Conservation (phyloP, 1,140 invertebrate species). For the Pentalonia nigronervosa region DNA sequence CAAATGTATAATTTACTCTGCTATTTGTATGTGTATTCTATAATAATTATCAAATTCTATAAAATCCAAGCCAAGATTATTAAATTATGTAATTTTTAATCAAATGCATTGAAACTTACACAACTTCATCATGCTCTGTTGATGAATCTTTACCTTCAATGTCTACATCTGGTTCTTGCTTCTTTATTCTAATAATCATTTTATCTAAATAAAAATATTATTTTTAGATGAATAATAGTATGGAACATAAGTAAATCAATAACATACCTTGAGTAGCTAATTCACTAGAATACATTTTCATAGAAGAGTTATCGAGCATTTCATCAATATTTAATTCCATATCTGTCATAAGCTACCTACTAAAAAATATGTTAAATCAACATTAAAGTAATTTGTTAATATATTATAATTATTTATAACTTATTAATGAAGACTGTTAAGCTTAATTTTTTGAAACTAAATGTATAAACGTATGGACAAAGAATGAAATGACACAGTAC, state of each 20-base stretch:
- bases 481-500: neutral
- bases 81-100: neutral
- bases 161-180: constrained; percentile 25
- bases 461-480: neutral
- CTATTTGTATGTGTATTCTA: neutral
- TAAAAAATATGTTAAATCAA: neutral
- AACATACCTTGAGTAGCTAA: constrained; percentile 32
- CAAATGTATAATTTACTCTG: neutral
- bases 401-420: neutral
- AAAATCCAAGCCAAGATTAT: neutral
- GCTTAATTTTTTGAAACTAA: neutral
- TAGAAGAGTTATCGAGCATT: neutral
- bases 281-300: constrained; percentile 42
- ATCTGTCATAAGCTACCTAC: neutral
- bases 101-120: neutral
- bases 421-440: neutral
- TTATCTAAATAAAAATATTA: constrained; percentile 45
- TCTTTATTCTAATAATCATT: constrained; percentile 47
- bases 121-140: neutral
- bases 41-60: neutral
- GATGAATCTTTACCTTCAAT: constrained; percentile 33
- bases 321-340: constrained; percentile 42
- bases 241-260: neutral
- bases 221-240: neutral
- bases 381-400: neutral